Evolutionary conservation across 2,113 vertebrate species (phyloP).

Genomic region (Colaptes auratus): DNA sequence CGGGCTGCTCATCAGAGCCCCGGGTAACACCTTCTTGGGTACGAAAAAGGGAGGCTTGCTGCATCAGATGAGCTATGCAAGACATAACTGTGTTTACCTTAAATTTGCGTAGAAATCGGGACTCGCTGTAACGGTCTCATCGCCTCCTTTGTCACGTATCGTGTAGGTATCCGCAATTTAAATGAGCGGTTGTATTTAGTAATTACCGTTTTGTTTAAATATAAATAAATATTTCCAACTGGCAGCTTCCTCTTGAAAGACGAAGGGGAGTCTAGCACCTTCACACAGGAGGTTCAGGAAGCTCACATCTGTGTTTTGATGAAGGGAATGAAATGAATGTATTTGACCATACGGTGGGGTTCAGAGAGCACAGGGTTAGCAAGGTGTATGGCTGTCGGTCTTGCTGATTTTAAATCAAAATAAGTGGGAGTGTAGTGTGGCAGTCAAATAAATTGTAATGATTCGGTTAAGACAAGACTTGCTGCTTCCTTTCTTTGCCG

Average conservation of each 20-base stretch:
- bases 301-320: not conserved
- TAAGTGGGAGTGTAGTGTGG: fast-evolving
- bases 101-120: not conserved
- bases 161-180: not conserved
- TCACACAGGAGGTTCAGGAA: not conserved
- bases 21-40: not conserved
- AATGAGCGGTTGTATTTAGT: not conserved
- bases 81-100: not conserved
- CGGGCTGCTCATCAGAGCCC: not conserved
- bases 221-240: not conserved
- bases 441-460: fast-evolving
- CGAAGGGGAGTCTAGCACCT: not conserved
- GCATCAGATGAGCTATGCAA: not conserved
- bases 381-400: not conserved
- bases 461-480: not conserved
- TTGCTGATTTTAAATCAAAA: not conserved
- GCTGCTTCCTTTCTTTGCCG: not conserved
- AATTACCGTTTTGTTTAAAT: not conserved
- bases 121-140: too few relatives aligned
- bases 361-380: not conserved
- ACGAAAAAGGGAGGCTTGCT: not conserved
- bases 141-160: not conserved
- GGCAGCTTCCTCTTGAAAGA: not conserved
- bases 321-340: not conserved
- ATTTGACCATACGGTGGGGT: fast-evolving